These are phyloP conservation scores for Andrena haemorrhoa DNA, from an alignment of 2,888 invertebrate species.

Conservation along the genomic window DNA sequence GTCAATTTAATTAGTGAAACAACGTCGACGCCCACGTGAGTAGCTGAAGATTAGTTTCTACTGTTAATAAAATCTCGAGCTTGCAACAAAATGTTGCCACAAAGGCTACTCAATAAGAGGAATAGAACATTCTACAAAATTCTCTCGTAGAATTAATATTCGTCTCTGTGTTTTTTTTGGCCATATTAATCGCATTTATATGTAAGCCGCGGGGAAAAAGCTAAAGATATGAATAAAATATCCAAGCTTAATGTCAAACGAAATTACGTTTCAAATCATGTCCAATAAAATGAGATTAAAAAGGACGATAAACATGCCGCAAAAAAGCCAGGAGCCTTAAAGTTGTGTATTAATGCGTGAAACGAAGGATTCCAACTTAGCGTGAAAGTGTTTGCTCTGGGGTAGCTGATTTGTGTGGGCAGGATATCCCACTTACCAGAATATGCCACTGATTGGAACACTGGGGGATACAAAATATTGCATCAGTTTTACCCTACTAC, in stretches of 20 bases:
- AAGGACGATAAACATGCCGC: conserved; percentile 79
- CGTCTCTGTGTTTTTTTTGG: conserved; percentile 2
- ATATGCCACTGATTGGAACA: conserved; percentile 98
- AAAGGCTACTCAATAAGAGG: background rate
- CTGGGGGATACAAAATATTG: conserved; percentile 88
- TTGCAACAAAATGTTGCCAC: conserved; percentile 4
- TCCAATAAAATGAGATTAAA: conserved; percentile 58
- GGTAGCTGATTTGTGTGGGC: conserved; percentile 82
- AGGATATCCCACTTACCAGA: conserved; percentile 93
- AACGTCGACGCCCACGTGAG: conserved; percentile 61
- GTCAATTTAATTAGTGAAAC: conserved; percentile 75
- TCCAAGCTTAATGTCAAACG: conserved; percentile 60
- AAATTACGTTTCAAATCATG: conserved; percentile 51
- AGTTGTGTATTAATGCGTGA: conserved; percentile 70
- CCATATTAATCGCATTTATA: conserved; percentile 44
- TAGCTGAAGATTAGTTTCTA: conserved; percentile 45
- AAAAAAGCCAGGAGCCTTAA: conserved; percentile 73
- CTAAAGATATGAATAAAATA: conserved; percentile 68
- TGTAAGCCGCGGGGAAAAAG: conserved; percentile 64
- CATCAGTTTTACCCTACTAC: conserved; percentile 81
- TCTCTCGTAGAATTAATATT: conserved; percentile 17
- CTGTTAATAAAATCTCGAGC: conserved; percentile 41
- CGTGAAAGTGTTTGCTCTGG: conserved; percentile 80
- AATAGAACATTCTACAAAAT: background rate
- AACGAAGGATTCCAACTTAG: conserved; percentile 79